Evolutionary conservation across 2,113 vertebrate genomes (phyloP).

Genomic region (Eudorcas thomsonii): DNA sequence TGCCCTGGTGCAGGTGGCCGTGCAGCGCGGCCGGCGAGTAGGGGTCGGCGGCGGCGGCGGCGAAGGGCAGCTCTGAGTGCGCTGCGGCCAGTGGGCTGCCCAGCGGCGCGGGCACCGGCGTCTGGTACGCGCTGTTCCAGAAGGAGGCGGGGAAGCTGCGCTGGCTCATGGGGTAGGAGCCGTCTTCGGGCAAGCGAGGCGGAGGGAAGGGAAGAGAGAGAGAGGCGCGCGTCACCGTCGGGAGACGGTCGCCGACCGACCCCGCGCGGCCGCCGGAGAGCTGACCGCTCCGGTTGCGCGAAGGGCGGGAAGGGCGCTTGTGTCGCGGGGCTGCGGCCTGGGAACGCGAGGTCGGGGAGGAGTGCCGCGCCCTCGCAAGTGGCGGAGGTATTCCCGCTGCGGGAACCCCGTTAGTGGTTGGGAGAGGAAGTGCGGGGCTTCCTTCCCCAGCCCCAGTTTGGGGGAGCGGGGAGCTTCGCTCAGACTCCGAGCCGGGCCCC

Average conservation of each 20-base stretch:
- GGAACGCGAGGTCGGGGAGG: background rate
- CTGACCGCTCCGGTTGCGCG: rapidly evolving
- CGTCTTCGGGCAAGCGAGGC: slow-evolving; percentile 79
- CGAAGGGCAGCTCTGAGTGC: slow-evolving; percentile 92
- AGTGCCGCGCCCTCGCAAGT: background rate
- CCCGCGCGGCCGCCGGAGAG: background rate
- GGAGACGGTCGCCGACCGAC: rapidly evolving
- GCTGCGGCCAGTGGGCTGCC: slow-evolving; percentile 81
- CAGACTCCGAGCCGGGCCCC: rapidly evolving
- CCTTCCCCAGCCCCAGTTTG: background rate
- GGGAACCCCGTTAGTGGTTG: background rate
- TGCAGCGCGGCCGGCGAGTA: slow-evolving; percentile 90
- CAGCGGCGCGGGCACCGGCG: slow-evolving; percentile 81
- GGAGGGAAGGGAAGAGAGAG: background rate
- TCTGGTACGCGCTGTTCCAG: slow-evolving; percentile 98
- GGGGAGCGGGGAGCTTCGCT: background rate
- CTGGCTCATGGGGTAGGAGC: slow-evolving; percentile 96
- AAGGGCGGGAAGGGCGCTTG: background rate
- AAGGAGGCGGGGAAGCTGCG: slow-evolving; percentile 96
- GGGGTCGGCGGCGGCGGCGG: slow-evolving; percentile 84
- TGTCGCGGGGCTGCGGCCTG: background rate
- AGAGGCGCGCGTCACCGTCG: background rate
- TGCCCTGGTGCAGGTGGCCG: slow-evolving; percentile 93
- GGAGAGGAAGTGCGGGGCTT: background rate
- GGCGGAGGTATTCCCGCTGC: background rate